Evolutionary conservation across 1,140 invertebrate species (phyloP), one percentile per base, ranked within the genome.

Genomic region (Popillia japonica): DNA sequence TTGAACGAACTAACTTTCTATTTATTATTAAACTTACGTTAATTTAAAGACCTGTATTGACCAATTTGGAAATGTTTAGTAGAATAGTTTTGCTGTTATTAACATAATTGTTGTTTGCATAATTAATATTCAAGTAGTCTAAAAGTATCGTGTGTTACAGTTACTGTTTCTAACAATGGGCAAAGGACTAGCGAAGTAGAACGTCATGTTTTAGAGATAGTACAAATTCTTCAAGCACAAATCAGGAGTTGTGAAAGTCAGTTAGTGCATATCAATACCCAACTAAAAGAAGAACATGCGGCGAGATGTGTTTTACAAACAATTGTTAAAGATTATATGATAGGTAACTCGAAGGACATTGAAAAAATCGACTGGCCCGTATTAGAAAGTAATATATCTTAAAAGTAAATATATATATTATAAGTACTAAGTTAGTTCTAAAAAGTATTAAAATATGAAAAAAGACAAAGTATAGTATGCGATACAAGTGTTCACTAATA

Each of bases 171-270:
- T 55, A 48, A 44, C 14, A 44, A 76, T 27, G 44, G 41, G 17
- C 75, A 76, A 76, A 44, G 44, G 40, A 44, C 14, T 76, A 76
- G 41, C 22, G 80, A 84, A 75, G 61, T 76, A 42, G 64, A 80
- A 72, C 80, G 80, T 81, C 75, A 78, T 61, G 61, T 82, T 41
- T 27, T 80, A 14, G 83, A 84, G 44, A 76, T 79, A 20, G 68
- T 85, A 27, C 79, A 81, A 76, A 64, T 80, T 59, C 79, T 87
- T 42, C 83, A 83, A 75, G 82, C 81, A 59, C 82, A 83, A 81
- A 72, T 86, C n/a, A 84, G 82, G 76, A 83, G 84, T 78, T 78
- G 86, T 73, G 85, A 87, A 77, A 80, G 77, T 41, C 86, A 85
- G 75, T 79, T 86, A 77, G 78, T 79, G 3, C 78, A 80, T 8